Percentiles rank a stretch among this genome's conserved stretches.
Evolutionary conservation across 2,888 invertebrate genomes (phyloP).

Genomic region (Leucania comma): DNA sequence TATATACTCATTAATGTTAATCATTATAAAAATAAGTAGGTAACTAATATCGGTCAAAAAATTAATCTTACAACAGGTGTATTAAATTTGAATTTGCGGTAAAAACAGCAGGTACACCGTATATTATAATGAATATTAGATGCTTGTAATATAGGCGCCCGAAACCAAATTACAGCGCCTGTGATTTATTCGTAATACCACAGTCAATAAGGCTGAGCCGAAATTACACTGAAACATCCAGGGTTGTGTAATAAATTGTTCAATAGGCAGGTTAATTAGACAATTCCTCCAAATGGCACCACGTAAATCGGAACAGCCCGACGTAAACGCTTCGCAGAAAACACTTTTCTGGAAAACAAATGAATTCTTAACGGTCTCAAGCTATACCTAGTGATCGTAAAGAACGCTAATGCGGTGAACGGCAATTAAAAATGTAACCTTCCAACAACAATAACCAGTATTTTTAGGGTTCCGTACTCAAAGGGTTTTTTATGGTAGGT

Average conservation of each 20-base stretch:
- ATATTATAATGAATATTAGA: conserved; percentile 45
- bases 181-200: conserved; percentile 79
- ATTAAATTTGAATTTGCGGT: conserved; percentile 29
- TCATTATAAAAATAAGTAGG: conserved; percentile 1
- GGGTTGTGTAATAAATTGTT: conserved; percentile 84
- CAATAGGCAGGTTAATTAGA: conserved; percentile 88
- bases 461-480: not conserved
- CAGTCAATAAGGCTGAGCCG: conserved; percentile 80
- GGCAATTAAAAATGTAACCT: conserved; percentile 60
- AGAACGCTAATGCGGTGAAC: conserved; percentile 60
- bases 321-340: conserved; percentile 75
- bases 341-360: conserved; percentile 75
- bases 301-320: conserved; percentile 79
- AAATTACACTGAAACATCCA: conserved; percentile 79
- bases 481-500: too few relatives aligned
- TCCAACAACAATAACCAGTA: conserved; percentile 39
- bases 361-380: conserved; percentile 74
- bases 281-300: conserved; percentile 82
- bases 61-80: conserved; percentile 43
- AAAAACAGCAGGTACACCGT: conserved; percentile 29
- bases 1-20: conserved; percentile 1
- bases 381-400: conserved; percentile 67
- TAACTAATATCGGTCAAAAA: not conserved
- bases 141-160: conserved; percentile 63
- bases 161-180: conserved; percentile 69